These are phyloP conservation scores for Meiosimyza decipiens DNA, from an alignment of 2,888 invertebrate genomes.

Conservation along the genomic window DNA sequence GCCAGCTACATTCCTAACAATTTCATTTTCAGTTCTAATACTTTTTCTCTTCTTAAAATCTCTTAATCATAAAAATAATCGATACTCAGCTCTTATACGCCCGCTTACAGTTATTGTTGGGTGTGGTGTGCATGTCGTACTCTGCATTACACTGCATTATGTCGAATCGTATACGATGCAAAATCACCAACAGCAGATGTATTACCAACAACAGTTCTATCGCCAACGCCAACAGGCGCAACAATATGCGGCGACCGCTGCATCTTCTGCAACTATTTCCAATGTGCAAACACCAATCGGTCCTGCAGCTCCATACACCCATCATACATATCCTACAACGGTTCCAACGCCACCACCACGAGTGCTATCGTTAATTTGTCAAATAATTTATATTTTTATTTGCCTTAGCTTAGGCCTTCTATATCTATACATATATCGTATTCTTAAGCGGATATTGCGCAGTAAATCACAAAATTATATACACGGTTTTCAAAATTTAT, in stretches of 20 bases:
- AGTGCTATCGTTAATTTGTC: slow-evolving; percentile 81
- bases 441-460: slow-evolving; percentile 78
- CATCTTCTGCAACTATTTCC: neutral
- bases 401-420: slow-evolving; percentile 85
- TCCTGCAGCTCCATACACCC: slow-evolving; percentile 12
- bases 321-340: slow-evolving; percentile 42
- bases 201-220: slow-evolving; percentile 59
- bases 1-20: slow-evolving; percentile 86
- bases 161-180: slow-evolving; percentile 71
- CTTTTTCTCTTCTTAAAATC: slow-evolving; percentile 86
- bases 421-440: slow-evolving; percentile 86
- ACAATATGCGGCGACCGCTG: neutral
- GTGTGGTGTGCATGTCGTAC: slow-evolving; percentile 80
- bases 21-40: slow-evolving; percentile 90
- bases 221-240: slow-evolving; percentile 54
- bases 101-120: slow-evolving; percentile 83
- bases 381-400: slow-evolving; percentile 86
- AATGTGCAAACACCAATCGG: neutral
- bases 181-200: slow-evolving; percentile 58
- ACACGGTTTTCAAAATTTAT: slow-evolving; percentile 83
- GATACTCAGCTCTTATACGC: slow-evolving; percentile 77
- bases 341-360: slow-evolving; percentile 63
- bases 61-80: slow-evolving; percentile 78
- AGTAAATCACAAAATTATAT: slow-evolving; percentile 84
- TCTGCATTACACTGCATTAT: slow-evolving; percentile 86